A percentile compares a stretch with the other conserved stretches of the same genome.
These are phyloP conservation scores for Nesidiocoris tenuis DNA, from an alignment of 2,888 invertebrate species.

Conservation along the genomic window DNA sequence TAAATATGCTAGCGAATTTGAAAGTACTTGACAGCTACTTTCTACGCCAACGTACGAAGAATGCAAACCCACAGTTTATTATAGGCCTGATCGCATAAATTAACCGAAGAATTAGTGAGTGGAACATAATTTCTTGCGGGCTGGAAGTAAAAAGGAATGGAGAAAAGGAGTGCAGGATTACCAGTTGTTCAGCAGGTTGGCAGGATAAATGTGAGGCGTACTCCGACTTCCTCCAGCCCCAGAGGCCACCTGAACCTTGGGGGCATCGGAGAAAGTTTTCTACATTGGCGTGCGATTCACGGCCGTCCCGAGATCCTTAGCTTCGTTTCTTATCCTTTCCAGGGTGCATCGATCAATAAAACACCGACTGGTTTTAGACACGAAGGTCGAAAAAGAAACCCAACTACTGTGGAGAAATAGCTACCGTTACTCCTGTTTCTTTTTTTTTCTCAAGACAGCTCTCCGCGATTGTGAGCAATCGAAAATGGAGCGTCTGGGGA, in stretches of 20 bases:
- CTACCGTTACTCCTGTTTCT: slow-evolving; percentile 1
- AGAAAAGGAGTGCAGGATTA: not conserved
- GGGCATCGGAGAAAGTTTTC: slow-evolving; percentile 24
- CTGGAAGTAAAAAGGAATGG: not conserved
- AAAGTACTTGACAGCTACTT: not conserved
- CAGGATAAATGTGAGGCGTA: not conserved
- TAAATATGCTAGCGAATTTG: too few relatives aligned
- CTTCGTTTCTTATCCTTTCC: slow-evolving; percentile 24
- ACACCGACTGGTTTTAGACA: slow-evolving; percentile 2
- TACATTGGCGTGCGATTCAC: slow-evolving; percentile 25
- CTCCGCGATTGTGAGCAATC: not conserved
- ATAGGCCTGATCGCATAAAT: not conserved
- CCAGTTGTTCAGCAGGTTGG: not conserved
- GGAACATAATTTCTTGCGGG: not conserved
- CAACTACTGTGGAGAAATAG: not conserved
- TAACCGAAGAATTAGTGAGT: not conserved
- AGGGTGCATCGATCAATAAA: slow-evolving; percentile 28
- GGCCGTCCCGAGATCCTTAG: slow-evolving; percentile 17
- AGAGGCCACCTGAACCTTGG: not conserved
- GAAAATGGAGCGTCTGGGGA: not conserved
- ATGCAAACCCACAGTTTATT: not conserved
- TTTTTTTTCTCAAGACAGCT: not conserved
- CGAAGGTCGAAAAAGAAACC: not conserved
- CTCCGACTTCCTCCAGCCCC: not conserved
- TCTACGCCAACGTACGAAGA: not conserved